A percentile compares a stretch with the other conserved stretches of the same genome.
Evolutionary conservation across 2,797 vertebrate species (phyloP).

Genomic region (Xenopus petersii): DNA sequence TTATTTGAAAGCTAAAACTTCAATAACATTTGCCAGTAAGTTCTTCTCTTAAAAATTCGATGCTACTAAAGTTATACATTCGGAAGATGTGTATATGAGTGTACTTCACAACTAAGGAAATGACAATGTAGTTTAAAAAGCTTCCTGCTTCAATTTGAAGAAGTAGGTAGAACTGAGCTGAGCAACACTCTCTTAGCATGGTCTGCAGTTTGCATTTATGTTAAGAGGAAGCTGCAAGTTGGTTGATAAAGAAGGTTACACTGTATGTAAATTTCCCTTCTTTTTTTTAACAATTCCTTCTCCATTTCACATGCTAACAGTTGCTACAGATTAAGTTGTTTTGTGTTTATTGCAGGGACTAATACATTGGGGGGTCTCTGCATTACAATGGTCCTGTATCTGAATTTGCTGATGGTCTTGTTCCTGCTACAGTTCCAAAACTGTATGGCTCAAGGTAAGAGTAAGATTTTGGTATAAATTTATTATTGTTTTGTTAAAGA

Average conservation of each 20-base stretch:
- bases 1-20: no score
- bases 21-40: no score
- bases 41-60: no score
- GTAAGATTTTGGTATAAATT: neutral
- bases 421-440: constrained; percentile 28
- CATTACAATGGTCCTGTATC: constrained; percentile 21
- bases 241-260: constrained; percentile 34
- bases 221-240: constrained; percentile 43
- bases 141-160: constrained; percentile 45
- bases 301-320: constrained; percentile 1
- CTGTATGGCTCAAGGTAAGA: constrained; percentile 26
- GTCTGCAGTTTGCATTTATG: constrained; percentile 20
- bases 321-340: constrained; percentile 14
- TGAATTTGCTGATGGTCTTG: constrained; percentile 17
- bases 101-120: constrained; percentile 39
- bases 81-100: neutral
- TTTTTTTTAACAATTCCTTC: constrained; percentile 10
- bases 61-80: neutral
- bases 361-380: neutral
- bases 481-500: no score
- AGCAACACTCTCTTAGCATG: constrained; percentile 22
- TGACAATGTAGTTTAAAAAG: constrained; percentile 42
- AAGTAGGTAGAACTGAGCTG: constrained; percentile 39
- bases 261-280: constrained; percentile 18
- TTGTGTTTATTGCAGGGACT: constrained; percentile 29